Conservation (phyloP, 2,797 vertebrate genomes). For the Coregonus sp. region DNA sequence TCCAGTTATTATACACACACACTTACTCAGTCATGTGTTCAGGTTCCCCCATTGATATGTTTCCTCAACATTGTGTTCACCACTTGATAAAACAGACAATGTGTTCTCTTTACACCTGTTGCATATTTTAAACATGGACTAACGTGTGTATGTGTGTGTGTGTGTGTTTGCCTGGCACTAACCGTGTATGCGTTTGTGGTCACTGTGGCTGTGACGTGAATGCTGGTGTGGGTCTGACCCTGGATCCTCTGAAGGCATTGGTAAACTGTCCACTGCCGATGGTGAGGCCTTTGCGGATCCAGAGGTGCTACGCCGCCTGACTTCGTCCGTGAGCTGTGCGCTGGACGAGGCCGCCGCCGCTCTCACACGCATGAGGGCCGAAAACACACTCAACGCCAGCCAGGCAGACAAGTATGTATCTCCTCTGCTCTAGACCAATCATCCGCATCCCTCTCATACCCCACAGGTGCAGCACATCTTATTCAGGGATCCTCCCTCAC, state of each 20-base stretch:
- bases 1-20: no score
- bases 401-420: conserved; percentile 88
- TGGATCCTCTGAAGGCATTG: conserved; percentile 81
- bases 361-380: conserved; percentile 86
- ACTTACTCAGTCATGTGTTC: no score
- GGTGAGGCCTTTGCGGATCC: conserved; percentile 93
- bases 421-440: conserved; percentile 14
- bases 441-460: background rate
- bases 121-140: background rate
- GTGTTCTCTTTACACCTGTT: background rate
- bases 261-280: conserved; percentile 90
- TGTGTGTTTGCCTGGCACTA: conserved; percentile 46
- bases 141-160: background rate
- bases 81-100: background rate
- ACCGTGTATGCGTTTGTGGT: conserved; percentile 22
- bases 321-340: conserved; percentile 87
- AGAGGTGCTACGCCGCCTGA: conserved; percentile 86
- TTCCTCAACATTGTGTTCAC: background rate
- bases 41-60: background rate
- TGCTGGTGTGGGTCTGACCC: conserved; percentile 29
- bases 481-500: background rate
- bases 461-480: no score
- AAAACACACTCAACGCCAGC: conserved; percentile 84
- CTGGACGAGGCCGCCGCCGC: conserved; percentile 89
- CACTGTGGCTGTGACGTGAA: conserved; percentile 46